phyloP scores from a whole-genome alignment of 2,113 vertebrate species.

The Pantherophis guttatus region DNA sequence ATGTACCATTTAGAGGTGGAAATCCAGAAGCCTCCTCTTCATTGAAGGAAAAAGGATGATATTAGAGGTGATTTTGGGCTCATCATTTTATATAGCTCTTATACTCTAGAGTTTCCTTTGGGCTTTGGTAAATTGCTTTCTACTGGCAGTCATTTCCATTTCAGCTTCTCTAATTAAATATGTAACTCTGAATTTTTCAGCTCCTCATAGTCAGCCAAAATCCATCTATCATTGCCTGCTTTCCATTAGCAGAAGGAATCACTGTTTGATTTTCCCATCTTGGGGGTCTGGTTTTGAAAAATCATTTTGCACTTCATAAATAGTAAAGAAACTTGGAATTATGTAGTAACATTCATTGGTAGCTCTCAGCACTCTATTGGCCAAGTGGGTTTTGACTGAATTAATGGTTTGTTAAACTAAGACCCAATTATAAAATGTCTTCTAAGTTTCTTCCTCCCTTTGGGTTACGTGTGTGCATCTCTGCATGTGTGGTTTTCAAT shows the following conservation, averaged over 20 bases:
- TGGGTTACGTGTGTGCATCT: background rate
- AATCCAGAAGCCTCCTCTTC: background rate
- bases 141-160: constrained; percentile 23
- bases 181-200: background rate
- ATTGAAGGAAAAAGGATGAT: constrained; percentile 2
- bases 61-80: background rate
- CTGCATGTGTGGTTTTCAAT: background rate
- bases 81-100: background rate
- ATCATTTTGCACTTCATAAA: constrained; percentile 4
- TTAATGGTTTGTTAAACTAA: constrained; percentile 1
- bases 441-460: background rate
- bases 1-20: background rate
- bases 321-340: background rate
- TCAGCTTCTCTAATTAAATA: constrained; percentile 16
- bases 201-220: background rate
- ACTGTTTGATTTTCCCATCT: background rate
- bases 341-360: background rate
- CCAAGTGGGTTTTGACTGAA: background rate
- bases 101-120: background rate
- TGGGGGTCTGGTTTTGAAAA: background rate
- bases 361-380: constrained; percentile 4
- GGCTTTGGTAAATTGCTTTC: background rate
- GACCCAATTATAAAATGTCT: background rate
- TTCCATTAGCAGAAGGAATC: background rate
- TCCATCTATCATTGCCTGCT: background rate